These are phyloP conservation scores for Hylia prasina DNA, from an alignment of 2,113 vertebrate genomes.

Conservation along the genomic window DNA sequence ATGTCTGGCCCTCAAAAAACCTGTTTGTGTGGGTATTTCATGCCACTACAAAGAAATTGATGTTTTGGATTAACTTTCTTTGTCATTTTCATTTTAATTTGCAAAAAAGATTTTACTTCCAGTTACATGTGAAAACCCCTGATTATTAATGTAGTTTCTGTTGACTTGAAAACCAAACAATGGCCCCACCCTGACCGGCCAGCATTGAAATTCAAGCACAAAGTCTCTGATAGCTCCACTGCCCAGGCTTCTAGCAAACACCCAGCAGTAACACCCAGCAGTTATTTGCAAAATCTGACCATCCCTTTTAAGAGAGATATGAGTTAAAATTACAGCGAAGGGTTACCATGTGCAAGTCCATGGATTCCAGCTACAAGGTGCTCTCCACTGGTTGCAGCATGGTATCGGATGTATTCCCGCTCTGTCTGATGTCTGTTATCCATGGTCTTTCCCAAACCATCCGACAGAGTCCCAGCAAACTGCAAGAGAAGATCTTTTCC, in stretches of 20 bases:
- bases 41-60: background rate
- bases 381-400: conserved; percentile 93
- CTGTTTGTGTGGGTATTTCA: background rate
- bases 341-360: conserved; percentile 91
- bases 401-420: conserved; percentile 94
- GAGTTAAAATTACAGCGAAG: background rate
- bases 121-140: background rate
- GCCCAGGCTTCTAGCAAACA: background rate
- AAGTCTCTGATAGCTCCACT: background rate
- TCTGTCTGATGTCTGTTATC: conserved; percentile 94
- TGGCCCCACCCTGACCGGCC: rapidly evolving
- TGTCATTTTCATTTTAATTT: background rate
- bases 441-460: conserved; percentile 96
- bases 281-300: background rate
- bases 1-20: background rate
- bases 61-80: background rate
- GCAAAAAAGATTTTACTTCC: background rate
- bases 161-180: background rate
- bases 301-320: background rate
- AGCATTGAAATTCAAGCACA: background rate
- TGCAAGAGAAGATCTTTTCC: conserved; percentile 32
- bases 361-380: conserved; percentile 97
- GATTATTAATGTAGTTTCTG: background rate
- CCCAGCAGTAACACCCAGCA: background rate
- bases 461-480: conserved; percentile 94